A percentile compares a stretch with the other conserved stretches of the same genome.
These are phyloP conservation scores for Coelinius sp. DNA, from an alignment of 2,888 invertebrate species.

Conservation along the genomic window DNA sequence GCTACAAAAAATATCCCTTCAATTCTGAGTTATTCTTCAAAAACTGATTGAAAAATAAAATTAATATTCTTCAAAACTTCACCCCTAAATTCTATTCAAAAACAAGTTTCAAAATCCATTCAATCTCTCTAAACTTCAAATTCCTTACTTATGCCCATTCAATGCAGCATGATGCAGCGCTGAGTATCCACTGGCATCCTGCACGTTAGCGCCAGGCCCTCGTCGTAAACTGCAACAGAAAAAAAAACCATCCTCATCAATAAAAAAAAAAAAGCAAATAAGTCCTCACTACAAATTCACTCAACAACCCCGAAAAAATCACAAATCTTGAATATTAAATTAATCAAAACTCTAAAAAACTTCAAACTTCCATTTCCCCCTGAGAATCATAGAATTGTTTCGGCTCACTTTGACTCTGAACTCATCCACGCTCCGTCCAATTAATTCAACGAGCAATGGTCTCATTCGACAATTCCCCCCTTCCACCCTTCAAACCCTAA, in stretches of 20 bases:
- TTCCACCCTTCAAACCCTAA: neutral
- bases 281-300: neutral
- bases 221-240: slow-evolving; percentile 81
- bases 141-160: slow-evolving; percentile 89
- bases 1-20: too few relatives aligned
- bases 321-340: neutral
- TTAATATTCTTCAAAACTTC: too few relatives aligned
- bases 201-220: slow-evolving; percentile 92
- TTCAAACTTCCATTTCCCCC: neutral
- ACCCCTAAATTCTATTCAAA: too few relatives aligned
- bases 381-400: slow-evolving; percentile 33
- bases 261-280: neutral
- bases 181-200: slow-evolving; percentile 94
- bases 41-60: too few relatives aligned
- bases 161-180: slow-evolving; percentile 94
- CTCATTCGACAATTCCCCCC: slow-evolving; percentile 33
- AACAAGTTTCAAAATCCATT: neutral
- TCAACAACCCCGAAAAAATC: neutral
- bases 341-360: neutral
- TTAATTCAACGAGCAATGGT: slow-evolving; percentile 38
- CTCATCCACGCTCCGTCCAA: slow-evolving; percentile 27
- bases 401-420: slow-evolving; percentile 32
- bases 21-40: too few relatives aligned
- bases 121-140: neutral
- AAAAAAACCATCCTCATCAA: neutral